Conservation (phyloP, 2,113 vertebrate species). For the Eonycteris spelaea region DNA sequence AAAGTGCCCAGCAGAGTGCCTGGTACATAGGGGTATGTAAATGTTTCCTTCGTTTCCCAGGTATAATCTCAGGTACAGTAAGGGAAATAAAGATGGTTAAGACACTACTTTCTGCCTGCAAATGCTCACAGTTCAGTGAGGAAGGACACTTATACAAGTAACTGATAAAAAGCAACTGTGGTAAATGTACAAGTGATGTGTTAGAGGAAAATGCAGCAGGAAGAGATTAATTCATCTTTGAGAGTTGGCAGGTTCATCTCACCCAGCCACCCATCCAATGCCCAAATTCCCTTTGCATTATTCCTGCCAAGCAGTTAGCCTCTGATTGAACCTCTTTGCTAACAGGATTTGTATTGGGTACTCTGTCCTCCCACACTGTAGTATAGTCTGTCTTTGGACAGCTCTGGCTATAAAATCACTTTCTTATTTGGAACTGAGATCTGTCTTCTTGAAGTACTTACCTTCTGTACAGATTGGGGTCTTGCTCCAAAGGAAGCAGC, state of each 20-base stretch:
- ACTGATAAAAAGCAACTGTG: neutral
- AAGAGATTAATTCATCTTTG: constrained; percentile 25
- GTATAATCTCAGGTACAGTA: neutral
- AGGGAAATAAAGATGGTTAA: neutral
- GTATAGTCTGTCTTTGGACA: neutral
- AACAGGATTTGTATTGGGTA: constrained; percentile 10
- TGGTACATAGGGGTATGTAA: neutral
- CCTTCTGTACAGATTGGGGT: neutral
- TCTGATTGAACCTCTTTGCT: constrained; percentile 10
- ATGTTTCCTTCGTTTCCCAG: neutral
- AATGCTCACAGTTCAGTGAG: neutral
- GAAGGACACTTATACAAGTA: neutral
- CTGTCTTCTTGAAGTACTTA: neutral
- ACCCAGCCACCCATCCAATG: neutral
- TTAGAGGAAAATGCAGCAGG: neutral
- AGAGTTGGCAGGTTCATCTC: neutral
- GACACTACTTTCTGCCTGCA: neutral
- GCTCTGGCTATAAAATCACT: neutral
- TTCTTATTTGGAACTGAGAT: neutral
- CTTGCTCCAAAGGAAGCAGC: neutral
- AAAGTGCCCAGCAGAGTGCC: neutral
- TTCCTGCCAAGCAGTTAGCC: constrained; percentile 5
- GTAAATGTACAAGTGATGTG: neutral
- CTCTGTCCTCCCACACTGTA: neutral
- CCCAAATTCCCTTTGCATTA: neutral